Percentiles rank a stretch among this genome's conserved stretches.
Conservation (phyloP, 2,113 vertebrate species). For the Heteronetta atricapilla region DNA sequence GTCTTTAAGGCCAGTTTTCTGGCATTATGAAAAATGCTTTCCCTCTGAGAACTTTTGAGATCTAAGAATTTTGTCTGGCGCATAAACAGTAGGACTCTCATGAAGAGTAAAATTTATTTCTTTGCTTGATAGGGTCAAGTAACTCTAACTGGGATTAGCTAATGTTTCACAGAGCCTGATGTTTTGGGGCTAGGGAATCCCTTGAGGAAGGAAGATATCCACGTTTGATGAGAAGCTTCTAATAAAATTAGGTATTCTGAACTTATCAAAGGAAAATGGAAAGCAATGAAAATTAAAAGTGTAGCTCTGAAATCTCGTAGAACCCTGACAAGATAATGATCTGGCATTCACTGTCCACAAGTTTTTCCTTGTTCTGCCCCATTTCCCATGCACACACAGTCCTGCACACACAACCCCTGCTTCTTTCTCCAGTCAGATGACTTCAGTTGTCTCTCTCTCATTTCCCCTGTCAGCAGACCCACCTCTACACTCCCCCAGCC, state of each 20-base stretch:
- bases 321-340: slow-evolving; percentile 60
- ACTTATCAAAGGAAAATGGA: slow-evolving; percentile 72
- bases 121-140: slow-evolving; percentile 72
- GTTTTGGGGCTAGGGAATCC: slow-evolving; percentile 71
- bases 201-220: slow-evolving; percentile 71
- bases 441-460: neutral
- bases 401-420: neutral
- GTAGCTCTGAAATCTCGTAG: slow-evolving; percentile 64
- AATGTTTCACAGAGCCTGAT: slow-evolving; percentile 77
- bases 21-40: slow-evolving; percentile 62
- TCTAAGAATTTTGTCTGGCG: slow-evolving; percentile 64
- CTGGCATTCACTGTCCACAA: slow-evolving; percentile 38
- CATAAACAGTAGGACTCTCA: slow-evolving; percentile 69
- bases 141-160: slow-evolving; percentile 73
- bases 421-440: neutral
- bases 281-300: slow-evolving; percentile 77
- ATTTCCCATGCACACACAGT: neutral
- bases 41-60: slow-evolving; percentile 70
- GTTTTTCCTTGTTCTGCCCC: slow-evolving; percentile 33
- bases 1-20: slow-evolving; percentile 64
- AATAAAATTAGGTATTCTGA: slow-evolving; percentile 78
- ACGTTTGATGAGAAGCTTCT: slow-evolving; percentile 74
- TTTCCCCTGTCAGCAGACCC: neutral
- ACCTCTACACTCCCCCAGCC: neutral
- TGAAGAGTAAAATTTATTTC: slow-evolving; percentile 74